Evolutionary conservation across 2,797 vertebrate species (phyloP).

Genomic region (Podarcis siculus): DNA sequence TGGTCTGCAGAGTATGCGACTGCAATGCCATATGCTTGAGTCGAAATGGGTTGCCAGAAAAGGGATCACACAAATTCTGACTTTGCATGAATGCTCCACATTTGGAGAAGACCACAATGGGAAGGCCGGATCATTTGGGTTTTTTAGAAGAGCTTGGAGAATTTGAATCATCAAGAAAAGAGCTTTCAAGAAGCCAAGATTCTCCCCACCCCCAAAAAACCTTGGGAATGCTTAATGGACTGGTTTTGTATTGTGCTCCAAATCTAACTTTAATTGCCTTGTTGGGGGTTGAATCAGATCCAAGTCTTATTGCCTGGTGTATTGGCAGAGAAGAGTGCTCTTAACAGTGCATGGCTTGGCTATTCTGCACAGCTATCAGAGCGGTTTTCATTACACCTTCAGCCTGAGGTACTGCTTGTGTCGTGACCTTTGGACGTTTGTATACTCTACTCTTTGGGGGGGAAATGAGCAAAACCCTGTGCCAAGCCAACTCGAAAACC

Average conservation of each 20-base stretch:
- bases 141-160: not conserved
- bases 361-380: not conserved
- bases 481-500: not conserved
- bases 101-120: not conserved
- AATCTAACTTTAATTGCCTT: slow-evolving; percentile 21
- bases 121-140: not conserved
- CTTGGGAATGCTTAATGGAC: not conserved
- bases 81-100: not conserved
- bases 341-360: not conserved
- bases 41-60: not conserved
- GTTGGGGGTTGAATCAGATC: not conserved
- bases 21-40: not conserved
- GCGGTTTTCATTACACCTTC: not conserved
- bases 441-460: not conserved
- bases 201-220: too few species aligned
- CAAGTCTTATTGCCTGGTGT: not conserved
- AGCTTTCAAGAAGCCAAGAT: not conserved
- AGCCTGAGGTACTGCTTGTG: not conserved
- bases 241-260: not conserved
- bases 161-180: slow-evolving; percentile 1
- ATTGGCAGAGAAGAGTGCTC: not conserved
- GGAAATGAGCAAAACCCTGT: not conserved
- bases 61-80: not conserved
- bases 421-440: not conserved
- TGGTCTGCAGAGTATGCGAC: not conserved